Evolutionary conservation across 2,888 invertebrate species (phyloP), one percentile per base, ranked within the genome.

Genomic region (Norana najaformis): DNA sequence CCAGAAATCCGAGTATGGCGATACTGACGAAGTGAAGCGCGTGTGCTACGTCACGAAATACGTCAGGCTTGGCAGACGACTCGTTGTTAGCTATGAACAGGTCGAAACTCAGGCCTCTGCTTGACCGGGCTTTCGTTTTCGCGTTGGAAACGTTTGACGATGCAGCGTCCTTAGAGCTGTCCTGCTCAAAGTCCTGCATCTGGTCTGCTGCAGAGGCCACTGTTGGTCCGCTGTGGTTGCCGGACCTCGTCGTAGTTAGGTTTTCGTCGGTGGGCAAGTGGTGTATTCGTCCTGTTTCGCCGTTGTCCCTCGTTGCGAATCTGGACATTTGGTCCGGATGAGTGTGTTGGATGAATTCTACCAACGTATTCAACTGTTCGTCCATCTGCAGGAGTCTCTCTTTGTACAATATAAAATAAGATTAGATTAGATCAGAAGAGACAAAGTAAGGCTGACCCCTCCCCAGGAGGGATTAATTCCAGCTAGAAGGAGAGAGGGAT

Each of bases 1-100:
- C 91, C 36, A 92, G 90, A 88, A 92, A 91, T 69, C 91, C 92
- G 16, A 92, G 91, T 23, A 92, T 90, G 36, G 91, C 89, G 82
- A 92, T 92, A 89, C 91, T 91, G 39, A 91, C 89, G 89, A 91
- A 91, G 69, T 92, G 91, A 13, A 92, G 89, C 1, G 89, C 89
- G 88, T 91, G 90, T 30, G 91, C 91, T 20, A 91, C 91, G 41
- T 91, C 91, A 38, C 91, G 91, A 88, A 91, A 90, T 30, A 89
- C 88, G 69, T 92, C 92, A 37, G 88, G 39, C 36, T 38, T 37
- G 18, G 37, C 36, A 41, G 37, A 36, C 47, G 35, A 36, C 20
- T 90, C 88, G 8, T 35, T 36, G 34, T 36, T 36, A 36, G 85
- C 36, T 20, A 85, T 36, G 37, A 36, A 85, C 85, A 35, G 85